Percentiles rank a stretch among this genome's conserved stretches.
These are phyloP conservation scores for Gymnocypris eckloni DNA, from an alignment of 2,797 vertebrate species.

Conservation along the genomic window DNA sequence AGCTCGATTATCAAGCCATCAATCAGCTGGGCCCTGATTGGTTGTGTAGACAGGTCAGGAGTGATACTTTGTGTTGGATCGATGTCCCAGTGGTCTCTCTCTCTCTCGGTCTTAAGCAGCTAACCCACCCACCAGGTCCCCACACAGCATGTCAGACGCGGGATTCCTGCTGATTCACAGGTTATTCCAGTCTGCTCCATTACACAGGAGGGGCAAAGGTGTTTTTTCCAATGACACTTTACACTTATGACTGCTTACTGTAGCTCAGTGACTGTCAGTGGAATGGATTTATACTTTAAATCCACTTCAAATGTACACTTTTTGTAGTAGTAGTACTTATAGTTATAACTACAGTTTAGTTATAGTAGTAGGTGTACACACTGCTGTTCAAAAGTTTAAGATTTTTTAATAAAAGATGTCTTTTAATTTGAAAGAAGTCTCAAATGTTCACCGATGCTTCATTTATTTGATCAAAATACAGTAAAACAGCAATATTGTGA, in stretches of 20 bases:
- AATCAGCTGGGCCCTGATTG: constrained; percentile 77
- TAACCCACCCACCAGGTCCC: constrained; percentile 64
- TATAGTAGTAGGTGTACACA: not conserved
- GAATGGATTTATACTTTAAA: not conserved
- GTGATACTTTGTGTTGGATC: constrained; percentile 75
- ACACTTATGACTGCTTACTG: constrained; percentile 1
- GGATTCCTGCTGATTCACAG: constrained; percentile 56
- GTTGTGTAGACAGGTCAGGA: constrained; percentile 73
- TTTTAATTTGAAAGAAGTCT: not conserved
- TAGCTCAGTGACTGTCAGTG: constrained; percentile 24
- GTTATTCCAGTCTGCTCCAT: constrained; percentile 37
- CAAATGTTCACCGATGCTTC: not conserved
- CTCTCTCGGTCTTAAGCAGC: constrained; percentile 64
- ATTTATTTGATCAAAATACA: not conserved
- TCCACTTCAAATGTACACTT: not conserved
- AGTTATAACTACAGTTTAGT: too few species aligned
- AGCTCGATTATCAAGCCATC: constrained; percentile 80
- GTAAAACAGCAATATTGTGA: not conserved
- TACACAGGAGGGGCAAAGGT: constrained; percentile 31
- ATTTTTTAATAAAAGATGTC: not conserved
- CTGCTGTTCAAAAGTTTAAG: not conserved
- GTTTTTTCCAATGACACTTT: constrained; percentile 3
- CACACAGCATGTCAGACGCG: constrained; percentile 23
- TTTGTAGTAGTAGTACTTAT: not conserved
- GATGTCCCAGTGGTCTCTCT: constrained; percentile 70